Evolutionary conservation across 2,797 vertebrate genomes (phyloP).

Genomic region (Octomys mimax): DNA sequence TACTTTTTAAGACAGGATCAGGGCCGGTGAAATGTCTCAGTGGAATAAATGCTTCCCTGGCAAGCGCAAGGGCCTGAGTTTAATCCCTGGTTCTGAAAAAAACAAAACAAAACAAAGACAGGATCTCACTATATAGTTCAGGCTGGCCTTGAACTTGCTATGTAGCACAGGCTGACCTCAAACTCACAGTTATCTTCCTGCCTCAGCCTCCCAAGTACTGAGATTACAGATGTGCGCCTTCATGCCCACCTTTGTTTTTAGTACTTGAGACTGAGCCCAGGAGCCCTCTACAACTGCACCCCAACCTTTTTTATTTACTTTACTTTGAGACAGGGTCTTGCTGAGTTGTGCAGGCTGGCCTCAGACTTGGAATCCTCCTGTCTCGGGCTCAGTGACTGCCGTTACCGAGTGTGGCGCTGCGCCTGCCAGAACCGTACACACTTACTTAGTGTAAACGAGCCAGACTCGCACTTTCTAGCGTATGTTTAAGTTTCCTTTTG

Average conservation of each 20-base stretch:
- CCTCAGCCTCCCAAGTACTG: no score
- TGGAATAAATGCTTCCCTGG: no score
- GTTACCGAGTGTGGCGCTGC: not conserved
- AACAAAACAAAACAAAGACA: no score
- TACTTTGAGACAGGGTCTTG: not conserved
- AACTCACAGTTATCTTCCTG: no score
- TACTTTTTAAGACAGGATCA: not conserved
- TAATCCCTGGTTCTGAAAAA: no score
- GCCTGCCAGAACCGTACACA: no score
- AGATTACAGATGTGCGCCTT: no score
- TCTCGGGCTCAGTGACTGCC: not conserved
- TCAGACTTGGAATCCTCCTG: not conserved
- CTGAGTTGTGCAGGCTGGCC: not conserved
- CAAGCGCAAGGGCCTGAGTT: no score
- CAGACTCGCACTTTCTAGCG: not conserved
- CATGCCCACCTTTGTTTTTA: not conserved
- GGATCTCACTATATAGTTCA: no score
- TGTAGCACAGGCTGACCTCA: no score
- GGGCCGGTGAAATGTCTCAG: no score
- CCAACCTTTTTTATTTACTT: not conserved
- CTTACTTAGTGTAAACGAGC: not conserved
- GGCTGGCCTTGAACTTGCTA: no score
- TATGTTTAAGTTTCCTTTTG: not conserved
- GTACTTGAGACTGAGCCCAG: not conserved
- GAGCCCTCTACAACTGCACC: not conserved